phyloP scores from a whole-genome alignment of 2,113 vertebrate species.

The Melierax canorus region DNA sequence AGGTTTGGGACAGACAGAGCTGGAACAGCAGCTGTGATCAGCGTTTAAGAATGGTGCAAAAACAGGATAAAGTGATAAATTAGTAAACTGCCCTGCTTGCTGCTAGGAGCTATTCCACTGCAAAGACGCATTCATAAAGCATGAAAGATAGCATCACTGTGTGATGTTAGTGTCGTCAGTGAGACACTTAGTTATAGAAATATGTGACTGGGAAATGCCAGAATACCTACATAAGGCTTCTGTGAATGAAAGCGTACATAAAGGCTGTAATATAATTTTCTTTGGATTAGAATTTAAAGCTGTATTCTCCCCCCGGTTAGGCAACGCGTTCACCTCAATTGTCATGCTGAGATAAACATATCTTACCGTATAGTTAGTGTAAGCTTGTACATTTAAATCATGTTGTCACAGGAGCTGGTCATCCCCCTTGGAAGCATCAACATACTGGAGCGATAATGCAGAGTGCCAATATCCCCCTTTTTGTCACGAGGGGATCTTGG shows the following conservation, averaged over 20 bases:
- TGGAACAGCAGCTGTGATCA: not conserved
- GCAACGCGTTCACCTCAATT: rapidly evolving
- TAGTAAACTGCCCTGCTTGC: not conserved
- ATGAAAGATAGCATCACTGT: not conserved
- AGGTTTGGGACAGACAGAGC: not conserved
- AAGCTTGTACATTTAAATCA: not conserved
- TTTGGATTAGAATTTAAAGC: not conserved
- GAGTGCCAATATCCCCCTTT: not conserved
- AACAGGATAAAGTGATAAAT: not conserved
- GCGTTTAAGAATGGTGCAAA: not conserved
- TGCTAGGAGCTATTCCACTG: not conserved
- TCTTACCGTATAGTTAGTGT: not conserved
- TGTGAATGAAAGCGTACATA: not conserved
- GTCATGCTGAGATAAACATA: not conserved
- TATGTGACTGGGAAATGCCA: not conserved
- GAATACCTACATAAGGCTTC: not conserved
- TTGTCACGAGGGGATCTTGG: rapidly evolving
- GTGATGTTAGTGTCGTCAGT: not conserved
- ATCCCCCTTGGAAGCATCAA: not conserved
- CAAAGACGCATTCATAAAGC: not conserved
- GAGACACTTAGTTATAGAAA: not conserved
- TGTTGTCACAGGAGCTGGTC: not conserved
- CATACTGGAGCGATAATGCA: rapidly evolving
- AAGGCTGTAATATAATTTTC: not conserved
- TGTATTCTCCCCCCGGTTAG: not conserved